Evolutionary conservation across 2,113 vertebrate genomes (phyloP), one percentile per base, ranked within the genome.

Genomic region (Alouatta palliata): DNA sequence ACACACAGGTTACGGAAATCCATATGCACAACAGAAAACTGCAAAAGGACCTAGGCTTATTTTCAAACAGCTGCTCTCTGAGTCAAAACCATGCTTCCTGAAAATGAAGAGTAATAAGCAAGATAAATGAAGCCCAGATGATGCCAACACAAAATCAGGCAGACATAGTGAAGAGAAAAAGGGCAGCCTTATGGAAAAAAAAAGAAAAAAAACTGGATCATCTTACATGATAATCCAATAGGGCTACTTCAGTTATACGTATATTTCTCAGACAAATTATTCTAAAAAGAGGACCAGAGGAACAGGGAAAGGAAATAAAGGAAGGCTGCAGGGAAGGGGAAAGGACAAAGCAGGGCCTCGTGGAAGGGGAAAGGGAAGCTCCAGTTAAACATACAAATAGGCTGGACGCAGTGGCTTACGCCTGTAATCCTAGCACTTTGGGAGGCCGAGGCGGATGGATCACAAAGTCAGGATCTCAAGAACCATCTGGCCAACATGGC

Each of bases 21-120:
- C 90, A 43, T 96, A n/a, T 93, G 87, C 88, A 98, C 96, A 98
- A 97, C 90, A 98, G 85, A 98, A 97, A 98, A 98, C 89, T 97
- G 98, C 97, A 98, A 96, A 92, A 98, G 96, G 97, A 98, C 97
- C 97, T 95, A 98, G 91, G 90, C 95, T 96, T 95, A 88, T 76
- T 94, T 94, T 86, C 92, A 93, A 91, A 98, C 88, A 97, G 92
- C 96, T 97, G 91, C 84, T 92, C 95, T 97, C 89, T 90, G 96
- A 92, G 94, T 91, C 93, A 97, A 94, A 98, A 98, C 90, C 87
- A 92, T 95, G 71, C 68, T 90, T 87, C 77, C 21, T 87, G 47
- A 95, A 43, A 92, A 68, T 82, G 4, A 85, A 87, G 13, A 14
- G 19, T 21, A 73, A 25, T 71, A 11, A 93, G 54, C 32, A 87